Evolutionary conservation across 2,113 vertebrate species (phyloP), one percentile per base, ranked within the genome.

Genomic region (Gnathonemus echidnorhynchus): DNA sequence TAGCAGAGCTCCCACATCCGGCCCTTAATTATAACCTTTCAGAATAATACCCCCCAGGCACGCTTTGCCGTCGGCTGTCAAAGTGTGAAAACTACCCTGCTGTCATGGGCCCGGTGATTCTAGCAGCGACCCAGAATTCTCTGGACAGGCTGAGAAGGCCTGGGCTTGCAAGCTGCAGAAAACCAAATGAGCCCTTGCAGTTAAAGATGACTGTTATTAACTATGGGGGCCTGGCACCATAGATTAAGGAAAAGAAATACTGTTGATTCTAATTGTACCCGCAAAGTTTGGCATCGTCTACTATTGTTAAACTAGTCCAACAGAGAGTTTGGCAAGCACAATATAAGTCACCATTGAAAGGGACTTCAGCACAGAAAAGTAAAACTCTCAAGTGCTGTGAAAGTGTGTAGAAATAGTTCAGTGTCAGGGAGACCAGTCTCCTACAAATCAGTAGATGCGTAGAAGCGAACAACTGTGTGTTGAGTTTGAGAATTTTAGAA

Each of bases 1-100:
- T 88, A 70, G 86, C 56, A 53, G 19, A 88, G 70, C 35, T 42
- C 74, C 21, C 84, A 48, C 45, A 27, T 90, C 85, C 85, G 77
- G 86, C 24, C 21, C 27, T 88, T 46, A 86, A 2, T 48, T 86
- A 11, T 50, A 15, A 80, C 17, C 45, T 35, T 19, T 50, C 48
- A 3, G 19, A 80, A 58, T 21, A n/a, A 53, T 10, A 13, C 19
- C 83, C 45, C 46, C 53, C 42, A 39, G 56, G 46, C 52, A 90
- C 35, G 52, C 62, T 42, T 58, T 15, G 46, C 89, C 45, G 35
- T 35, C 3, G 49, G 27, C 31, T 86, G 15, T 90, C 89, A 87
- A 66, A 24, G 24, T 52, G 62, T 88, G 48, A 48, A 45, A 42
- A 45, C 53, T 62, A 53, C 53, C 53, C n/a, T 42, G 53, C 83